Percentiles rank a stretch among this genome's conserved stretches.
These are phyloP conservation scores for Chydorus sphaericus DNA, from an alignment of 2,888 invertebrate species.

Conservation along the genomic window DNA sequence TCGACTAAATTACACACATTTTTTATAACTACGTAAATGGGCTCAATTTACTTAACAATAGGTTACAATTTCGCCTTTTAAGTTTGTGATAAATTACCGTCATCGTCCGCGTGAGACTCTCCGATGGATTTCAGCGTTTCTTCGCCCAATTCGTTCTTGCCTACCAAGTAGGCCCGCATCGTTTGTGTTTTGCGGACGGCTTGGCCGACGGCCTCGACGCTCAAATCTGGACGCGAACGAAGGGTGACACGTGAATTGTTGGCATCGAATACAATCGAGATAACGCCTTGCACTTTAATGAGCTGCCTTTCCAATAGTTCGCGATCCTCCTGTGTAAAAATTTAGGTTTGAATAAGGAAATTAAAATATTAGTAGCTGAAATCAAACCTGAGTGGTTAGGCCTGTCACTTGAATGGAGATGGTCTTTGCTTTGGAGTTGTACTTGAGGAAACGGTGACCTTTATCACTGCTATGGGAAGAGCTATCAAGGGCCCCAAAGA, in stretches of 20 bases:
- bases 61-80: not conserved
- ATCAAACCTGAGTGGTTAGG: conserved; percentile 17
- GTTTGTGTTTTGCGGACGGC: conserved; percentile 19
- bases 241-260: conserved; percentile 18
- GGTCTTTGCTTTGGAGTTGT: conserved; percentile 18
- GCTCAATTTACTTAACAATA: not conserved
- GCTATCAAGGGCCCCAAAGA: conserved; percentile 10
- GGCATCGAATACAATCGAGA: conserved; percentile 21
- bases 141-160: conserved; percentile 15
- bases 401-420: conserved; percentile 18
- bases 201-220: conserved; percentile 18
- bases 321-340: conserved; percentile 20
- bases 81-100: not conserved
- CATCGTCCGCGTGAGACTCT: not conserved
- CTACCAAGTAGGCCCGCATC: conserved; percentile 16
- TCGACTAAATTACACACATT: not conserved
- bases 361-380: not conserved
- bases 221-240: conserved; percentile 18
- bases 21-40: not conserved
- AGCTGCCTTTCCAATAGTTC: conserved; percentile 18
- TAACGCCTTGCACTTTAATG: conserved; percentile 20
- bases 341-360: not conserved
- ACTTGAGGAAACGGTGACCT: conserved; percentile 11
- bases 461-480: not conserved
- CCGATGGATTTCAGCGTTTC: conserved; percentile 14